Evolutionary conservation across 2,113 vertebrate species (phyloP), one percentile per base, ranked within the genome.

Genomic region (Callipepla squamata): DNA sequence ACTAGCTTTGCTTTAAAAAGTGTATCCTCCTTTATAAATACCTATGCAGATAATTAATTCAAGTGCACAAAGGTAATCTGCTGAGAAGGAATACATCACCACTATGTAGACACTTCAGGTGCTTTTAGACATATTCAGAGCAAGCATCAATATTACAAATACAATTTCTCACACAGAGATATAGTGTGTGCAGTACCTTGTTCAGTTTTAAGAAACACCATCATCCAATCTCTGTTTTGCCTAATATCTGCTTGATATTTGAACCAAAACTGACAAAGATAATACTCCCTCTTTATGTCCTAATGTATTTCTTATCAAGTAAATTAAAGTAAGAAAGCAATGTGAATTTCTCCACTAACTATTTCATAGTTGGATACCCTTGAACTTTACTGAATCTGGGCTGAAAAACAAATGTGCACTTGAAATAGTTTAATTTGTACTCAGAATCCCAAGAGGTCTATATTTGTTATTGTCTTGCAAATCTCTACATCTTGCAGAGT

Each of bases 341-440:
- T 93, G 92, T 87, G 90, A 96, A 96, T 96, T 96, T 96, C 58
- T 80, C 81, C 1, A 7, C 70, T 96, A 92, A 89, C 70, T 97
- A 97, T 97, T 98, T 98, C 96, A 97, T 97, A 96, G 83, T 96
- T 95, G 93, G 95, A 96, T 96, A 95, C 95, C 69, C 97, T 96
- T 97, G 97, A 98, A 97, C 96, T 97, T 98, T 96, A 97, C 93
- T 81, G 65, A 96, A 89, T 91, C 58, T 95, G 55, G 85, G 79
- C 87, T 96, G 89, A 97, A 97, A 97, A 97, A 88, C 72, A 95
- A 97, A 97, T 28, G 62, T 90, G 59, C 75, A 57, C 30, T 78
- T 94, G 92, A 97, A 97, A 94, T 88, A 95, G 51, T 85, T 97
- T 57, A 85, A 66, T 83, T 87, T 38, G 61, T 80, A 92, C 96